Evolutionary conservation across 2,113 vertebrate species (phyloP), one percentile per base, ranked within the genome.

Genomic region (Andinoacara biseriatus): DNA sequence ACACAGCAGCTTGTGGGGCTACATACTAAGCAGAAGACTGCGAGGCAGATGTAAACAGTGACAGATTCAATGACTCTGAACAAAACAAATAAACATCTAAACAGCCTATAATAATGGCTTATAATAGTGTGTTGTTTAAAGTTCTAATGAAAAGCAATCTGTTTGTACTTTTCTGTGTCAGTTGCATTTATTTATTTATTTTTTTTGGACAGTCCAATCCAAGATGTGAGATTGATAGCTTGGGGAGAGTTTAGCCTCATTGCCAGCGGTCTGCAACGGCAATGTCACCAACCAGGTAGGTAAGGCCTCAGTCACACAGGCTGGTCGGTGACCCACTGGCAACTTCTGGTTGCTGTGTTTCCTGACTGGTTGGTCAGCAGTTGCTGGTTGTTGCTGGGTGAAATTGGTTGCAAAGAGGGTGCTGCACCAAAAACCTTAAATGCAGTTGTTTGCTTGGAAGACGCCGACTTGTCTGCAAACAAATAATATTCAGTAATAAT

Each of bases 81-180:
- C 33, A 69, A 67, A 80, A 78, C 67, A 72, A 33, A 46, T 63
- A 76, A 58, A 82, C 56, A 81, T 78, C 67, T 74, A 79, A 85
- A 85, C 31, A 78, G 84, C 74, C 81, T 78, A 57, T 80, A 61
- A 84, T 87, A 59, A 90, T 80, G 22, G 65, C 33, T 58, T 33
- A 69, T 80, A 88, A 88, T 62, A 80, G 31, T 65, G 82, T 38
- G 46, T 85, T 89, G 83, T 88, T 80, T 80, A 63, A 80, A 87
- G 59, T 57, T 74, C 62, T 61, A 52, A 69, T 20, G 72, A 78
- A 85, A 86, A 86, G 72, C 75, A 85, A 85, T 91, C 84, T 88
- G 79, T 78, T 85, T 76, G 61, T 43, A 56, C 78, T 84, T 38
- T 80, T 82, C 59, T 69, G 56, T 91, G 54, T 78, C 2, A 3